A percentile compares a stretch with the other conserved stretches of the same genome.
Conservation (phyloP, 2,797 vertebrate genomes). For the Fundulus diaphanus region DNA sequence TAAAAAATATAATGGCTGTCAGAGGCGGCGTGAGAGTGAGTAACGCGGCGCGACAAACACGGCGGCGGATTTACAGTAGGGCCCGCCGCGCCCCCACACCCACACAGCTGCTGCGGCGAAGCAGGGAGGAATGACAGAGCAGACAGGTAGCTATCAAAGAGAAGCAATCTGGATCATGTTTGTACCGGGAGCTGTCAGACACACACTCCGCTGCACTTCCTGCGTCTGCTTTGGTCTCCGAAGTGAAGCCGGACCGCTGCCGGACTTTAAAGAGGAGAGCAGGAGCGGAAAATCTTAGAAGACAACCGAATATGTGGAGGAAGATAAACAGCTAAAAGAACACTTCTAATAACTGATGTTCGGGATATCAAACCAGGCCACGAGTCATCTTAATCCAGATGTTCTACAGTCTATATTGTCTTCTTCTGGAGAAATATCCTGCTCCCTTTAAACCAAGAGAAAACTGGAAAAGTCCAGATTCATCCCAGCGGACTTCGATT, state of each 20-base stretch:
- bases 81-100: neutral
- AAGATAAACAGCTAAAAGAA: neutral
- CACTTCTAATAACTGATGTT: neutral
- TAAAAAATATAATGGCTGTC: slow-evolving; percentile 31
- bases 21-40: neutral
- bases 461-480: neutral
- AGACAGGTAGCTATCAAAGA: slow-evolving; percentile 29
- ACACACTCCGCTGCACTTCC: slow-evolving; percentile 7
- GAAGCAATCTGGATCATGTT: slow-evolving; percentile 38
- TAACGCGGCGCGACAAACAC: slow-evolving; percentile 14
- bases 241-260: slow-evolving; percentile 9
- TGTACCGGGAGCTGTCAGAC: slow-evolving; percentile 24
- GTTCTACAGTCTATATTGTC: neutral
- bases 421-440: neutral
- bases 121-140: slow-evolving; percentile 19
- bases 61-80: slow-evolving; percentile 13
- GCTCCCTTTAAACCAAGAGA: neutral
- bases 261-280: neutral
- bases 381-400: neutral
- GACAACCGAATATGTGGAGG: neutral
- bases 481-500: neutral
- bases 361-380: neutral
- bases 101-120: slow-evolving; percentile 23
- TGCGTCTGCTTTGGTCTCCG: slow-evolving; percentile 19
- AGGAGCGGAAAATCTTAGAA: neutral